phyloP scores from a whole-genome alignment of 2,113 vertebrate species.

The Apodemus speciosus region DNA sequence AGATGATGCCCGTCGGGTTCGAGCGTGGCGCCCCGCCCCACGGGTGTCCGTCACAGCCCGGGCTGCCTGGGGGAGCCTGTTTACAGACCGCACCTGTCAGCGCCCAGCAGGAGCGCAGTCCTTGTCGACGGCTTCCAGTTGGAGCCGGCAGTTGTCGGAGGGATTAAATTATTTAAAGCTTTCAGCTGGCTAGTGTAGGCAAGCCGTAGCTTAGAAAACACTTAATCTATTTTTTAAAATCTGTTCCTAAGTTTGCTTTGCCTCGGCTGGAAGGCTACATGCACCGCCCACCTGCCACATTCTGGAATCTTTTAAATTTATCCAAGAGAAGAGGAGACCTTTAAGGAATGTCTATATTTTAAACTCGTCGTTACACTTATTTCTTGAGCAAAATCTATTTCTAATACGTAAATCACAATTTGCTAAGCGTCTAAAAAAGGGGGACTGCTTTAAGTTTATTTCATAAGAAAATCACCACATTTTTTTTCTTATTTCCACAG shows the following conservation, averaged over 20 bases:
- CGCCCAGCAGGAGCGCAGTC: constrained; percentile 86
- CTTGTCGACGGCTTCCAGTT: constrained; percentile 87
- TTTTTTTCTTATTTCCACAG: constrained; percentile 41
- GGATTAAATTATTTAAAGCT: constrained; percentile 93
- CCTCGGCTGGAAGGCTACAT: constrained; percentile 83
- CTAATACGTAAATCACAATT: constrained; percentile 47
- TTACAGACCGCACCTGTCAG: constrained; percentile 88
- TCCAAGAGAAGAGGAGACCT: constrained; percentile 56
- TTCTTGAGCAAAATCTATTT: constrained; percentile 46
- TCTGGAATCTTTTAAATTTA: constrained; percentile 82
- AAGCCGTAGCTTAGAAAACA: constrained; percentile 88
- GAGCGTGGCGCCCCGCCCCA: constrained; percentile 78
- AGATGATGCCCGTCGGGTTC: constrained; percentile 80
- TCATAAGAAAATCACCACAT: constrained; percentile 40
- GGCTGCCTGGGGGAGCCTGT: constrained; percentile 78
- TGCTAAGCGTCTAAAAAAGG: constrained; percentile 31
- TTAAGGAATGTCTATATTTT: constrained; percentile 54
- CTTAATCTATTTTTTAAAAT: constrained; percentile 89
- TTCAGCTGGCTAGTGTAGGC: constrained; percentile 90
- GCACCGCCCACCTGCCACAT: constrained; percentile 83
- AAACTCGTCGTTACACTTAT: constrained; percentile 35
- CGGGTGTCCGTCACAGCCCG: constrained; percentile 78
- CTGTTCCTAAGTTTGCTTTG: constrained; percentile 88
- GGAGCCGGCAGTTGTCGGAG: constrained; percentile 89
- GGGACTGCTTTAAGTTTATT: constrained; percentile 17